Base-by-base conservation (phyloP, 2,797 vertebrate genomes). In the Diglossa cyanea region DNA sequence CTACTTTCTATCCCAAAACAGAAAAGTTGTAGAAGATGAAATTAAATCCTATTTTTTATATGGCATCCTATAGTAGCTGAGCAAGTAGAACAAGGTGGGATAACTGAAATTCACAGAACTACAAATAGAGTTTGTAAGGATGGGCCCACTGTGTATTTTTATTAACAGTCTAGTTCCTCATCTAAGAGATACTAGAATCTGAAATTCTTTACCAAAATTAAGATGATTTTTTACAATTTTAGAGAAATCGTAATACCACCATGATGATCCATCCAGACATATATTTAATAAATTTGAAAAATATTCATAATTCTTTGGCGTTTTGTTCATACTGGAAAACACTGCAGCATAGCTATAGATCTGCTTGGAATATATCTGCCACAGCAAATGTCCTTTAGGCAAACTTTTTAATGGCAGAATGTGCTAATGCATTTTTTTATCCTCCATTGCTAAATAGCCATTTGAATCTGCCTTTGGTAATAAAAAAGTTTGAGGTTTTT, bases 171-270 rank as follows among this genome's bases (percentile, higher is more conserved):
- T 78, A 75, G 10, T 55, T 91, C 55, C 28, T 55, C 18, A 18
- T 79, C 31, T 94, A 76, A 95, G 61, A 88, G 85, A 92, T 76
- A 83, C 91, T 40, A 8, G 31, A 72, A 94, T 55, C 77, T 89
- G 58, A 90, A 94, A 77, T 90, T 85, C 61, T 82, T 81, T 70
- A 79, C 15, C 77, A 85, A 91, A 96, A 93, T 35, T 9, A 91
- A 90, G 55, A 53, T 19, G 3, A 78, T 86, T 92, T 93, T 94
- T 87, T 66, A 66, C 21, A 93, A 63, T 92, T 93, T 81, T 68
- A n/a, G 42, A 61, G 14, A 76, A 79, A 62, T 47, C 30, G 65
- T 61, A 42, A 31, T 91, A 25, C 3, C 68, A 17, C 1, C 8
- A 10, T 72, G 8, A 39, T 62, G 54, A 61, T 21, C 3, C 17